These are phyloP conservation scores for Thaumatotibia leucotreta DNA, from an alignment of 1,140 invertebrate species.

Conservation along the genomic window DNA sequence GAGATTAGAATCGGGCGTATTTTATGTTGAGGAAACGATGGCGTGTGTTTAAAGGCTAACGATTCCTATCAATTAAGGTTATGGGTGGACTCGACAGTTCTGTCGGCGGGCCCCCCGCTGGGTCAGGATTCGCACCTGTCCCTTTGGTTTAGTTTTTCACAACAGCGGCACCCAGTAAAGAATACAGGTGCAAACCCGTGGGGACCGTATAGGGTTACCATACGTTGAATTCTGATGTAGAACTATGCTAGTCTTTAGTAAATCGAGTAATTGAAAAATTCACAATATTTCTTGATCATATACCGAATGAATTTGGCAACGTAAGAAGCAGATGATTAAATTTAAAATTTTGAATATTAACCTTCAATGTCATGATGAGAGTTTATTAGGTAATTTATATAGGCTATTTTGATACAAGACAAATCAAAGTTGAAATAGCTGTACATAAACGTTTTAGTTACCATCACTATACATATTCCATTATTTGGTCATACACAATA, in stretches of 20 bases:
- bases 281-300: too few species aligned
- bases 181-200: conserved; percentile 55
- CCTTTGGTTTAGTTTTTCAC: conserved; percentile 57
- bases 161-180: conserved; percentile 51
- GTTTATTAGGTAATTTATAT: too few species aligned
- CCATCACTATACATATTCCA: background rate
- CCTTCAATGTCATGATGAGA: too few species aligned
- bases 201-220: conserved; percentile 26
- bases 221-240: conserved; percentile 1
- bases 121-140: conserved; percentile 71
- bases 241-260: too few species aligned
- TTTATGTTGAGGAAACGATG: conserved; percentile 67
- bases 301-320: too few species aligned
- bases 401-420: too few species aligned
- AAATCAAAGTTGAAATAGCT: too few species aligned
- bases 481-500: too few species aligned
- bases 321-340: too few species aligned
- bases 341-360: too few species aligned
- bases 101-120: conserved; percentile 56
- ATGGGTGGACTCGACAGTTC: conserved; percentile 61
- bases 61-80: conserved; percentile 76
- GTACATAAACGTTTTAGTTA: background rate
- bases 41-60: conserved; percentile 68
- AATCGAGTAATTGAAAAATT: too few species aligned
- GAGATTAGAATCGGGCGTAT: conserved; percentile 68